Evolutionary conservation across 2,113 vertebrate genomes (phyloP).

Genomic region (Rhizomys pruinosus): DNA sequence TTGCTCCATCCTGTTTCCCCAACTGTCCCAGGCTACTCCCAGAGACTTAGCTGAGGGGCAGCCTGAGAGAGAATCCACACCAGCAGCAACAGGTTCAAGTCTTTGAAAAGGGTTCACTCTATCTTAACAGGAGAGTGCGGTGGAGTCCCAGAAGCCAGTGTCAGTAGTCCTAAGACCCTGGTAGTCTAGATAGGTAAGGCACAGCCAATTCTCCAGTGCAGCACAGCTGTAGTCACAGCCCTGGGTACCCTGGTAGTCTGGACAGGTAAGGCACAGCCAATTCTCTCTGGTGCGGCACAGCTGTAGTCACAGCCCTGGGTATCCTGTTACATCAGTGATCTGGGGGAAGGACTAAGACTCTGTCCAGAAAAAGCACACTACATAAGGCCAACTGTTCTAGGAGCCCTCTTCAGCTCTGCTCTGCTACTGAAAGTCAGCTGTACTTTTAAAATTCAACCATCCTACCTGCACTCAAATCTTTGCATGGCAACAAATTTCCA

Average conservation of each 20-base stretch:
- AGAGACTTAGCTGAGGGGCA: too few species aligned
- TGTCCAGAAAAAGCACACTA: not conserved
- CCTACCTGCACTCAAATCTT: not conserved
- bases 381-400: accelerated
- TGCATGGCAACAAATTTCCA: not conserved
- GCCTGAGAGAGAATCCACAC: not conserved
- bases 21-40: too few species aligned
- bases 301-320: not conserved
- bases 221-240: not conserved
- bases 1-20: not conserved
- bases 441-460: conserved; percentile 26
- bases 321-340: not conserved
- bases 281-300: not conserved
- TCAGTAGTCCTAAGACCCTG: not conserved
- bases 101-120: not conserved
- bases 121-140: not conserved
- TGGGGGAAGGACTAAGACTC: not conserved
- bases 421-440: not conserved
- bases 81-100: not conserved
- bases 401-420: too few species aligned
- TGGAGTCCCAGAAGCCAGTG: accelerated
- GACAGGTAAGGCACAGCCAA: not conserved
- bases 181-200: not conserved
- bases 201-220: not conserved
- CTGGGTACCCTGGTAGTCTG: accelerated